Conservation (phyloP, 2,113 vertebrate species). For the Telmatochromis brachygnathus region DNA sequence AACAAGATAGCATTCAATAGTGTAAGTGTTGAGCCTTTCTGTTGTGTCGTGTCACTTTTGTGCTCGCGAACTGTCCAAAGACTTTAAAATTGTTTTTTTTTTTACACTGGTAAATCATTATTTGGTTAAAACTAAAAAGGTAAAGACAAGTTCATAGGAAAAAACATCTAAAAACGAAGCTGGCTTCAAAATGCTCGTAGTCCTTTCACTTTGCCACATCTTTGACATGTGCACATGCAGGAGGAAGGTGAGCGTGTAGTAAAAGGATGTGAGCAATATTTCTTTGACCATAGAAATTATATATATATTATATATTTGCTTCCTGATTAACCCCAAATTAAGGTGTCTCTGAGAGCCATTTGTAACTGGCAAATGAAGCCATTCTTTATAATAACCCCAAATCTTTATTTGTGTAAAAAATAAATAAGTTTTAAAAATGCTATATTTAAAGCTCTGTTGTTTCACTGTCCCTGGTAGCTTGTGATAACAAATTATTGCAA, state of each 20-base stretch:
- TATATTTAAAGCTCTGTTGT: not conserved
- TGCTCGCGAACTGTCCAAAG: not conserved
- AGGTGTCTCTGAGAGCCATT: not conserved
- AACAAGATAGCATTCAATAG: not conserved
- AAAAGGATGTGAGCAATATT: not conserved
- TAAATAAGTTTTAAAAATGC: not conserved
- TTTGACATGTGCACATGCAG: not conserved
- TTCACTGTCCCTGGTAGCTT: not conserved
- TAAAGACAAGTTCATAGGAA: not conserved
- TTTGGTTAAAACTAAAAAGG: not conserved
- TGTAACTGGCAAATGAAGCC: not conserved
- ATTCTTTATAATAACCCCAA: not conserved
- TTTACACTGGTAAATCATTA: not conserved
- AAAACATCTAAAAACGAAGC: not conserved
- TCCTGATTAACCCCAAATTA: not conserved
- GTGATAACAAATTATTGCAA: constrained; percentile 14
- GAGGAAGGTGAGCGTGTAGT: not conserved
- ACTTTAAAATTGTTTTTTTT: not conserved
- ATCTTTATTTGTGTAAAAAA: not conserved
- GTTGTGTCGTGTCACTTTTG: not conserved
- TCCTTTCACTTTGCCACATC: not conserved
- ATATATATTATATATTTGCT: not conserved
- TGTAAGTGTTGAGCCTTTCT: not conserved
- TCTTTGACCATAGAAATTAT: not conserved
- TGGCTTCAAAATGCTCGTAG: not conserved